phyloP scores from a whole-genome alignment of 1,140 invertebrate genomes.

The Meloidogyne chitwoodi region DNA sequence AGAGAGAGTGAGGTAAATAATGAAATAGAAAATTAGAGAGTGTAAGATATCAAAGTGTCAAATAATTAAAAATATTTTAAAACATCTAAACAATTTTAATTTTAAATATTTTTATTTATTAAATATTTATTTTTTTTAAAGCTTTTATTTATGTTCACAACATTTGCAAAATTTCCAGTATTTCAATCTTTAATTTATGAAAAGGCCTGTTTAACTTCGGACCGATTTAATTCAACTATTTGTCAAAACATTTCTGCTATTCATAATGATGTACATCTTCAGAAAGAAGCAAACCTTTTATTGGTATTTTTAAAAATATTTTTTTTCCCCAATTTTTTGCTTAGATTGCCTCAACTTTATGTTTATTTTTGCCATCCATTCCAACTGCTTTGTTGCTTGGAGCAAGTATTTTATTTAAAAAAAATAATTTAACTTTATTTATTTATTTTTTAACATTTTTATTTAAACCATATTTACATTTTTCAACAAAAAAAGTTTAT shows the following conservation, averaged over 20 bases:
- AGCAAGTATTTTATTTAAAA: constrained; percentile 30
- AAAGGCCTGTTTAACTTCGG: constrained; percentile 38
- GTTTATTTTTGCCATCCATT: constrained; percentile 45
- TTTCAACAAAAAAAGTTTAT: no score
- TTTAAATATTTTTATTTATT: no score
- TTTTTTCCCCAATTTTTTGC: background rate
- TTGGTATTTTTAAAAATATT: background rate
- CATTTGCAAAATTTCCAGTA: constrained; percentile 44
- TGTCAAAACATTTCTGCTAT: constrained; percentile 37
- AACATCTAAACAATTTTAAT: no score
- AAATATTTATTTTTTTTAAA: no score
- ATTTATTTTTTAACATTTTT: no score
- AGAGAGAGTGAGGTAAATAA: no score
- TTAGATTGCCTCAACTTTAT: constrained; percentile 38
- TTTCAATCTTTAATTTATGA: constrained; percentile 49
- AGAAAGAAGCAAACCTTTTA: constrained; percentile 20
- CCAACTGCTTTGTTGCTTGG: constrained; percentile 45
- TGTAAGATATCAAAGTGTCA: no score
- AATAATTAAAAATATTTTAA: no score
- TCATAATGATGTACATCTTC: constrained; percentile 38
- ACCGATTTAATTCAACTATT: constrained; percentile 1
- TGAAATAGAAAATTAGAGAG: no score
- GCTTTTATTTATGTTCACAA: constrained; percentile 43
- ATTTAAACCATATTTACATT: no score
- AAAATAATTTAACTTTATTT: no score